These are phyloP conservation scores for Antheraea yamamai DNA, from an alignment of 2,888 invertebrate genomes.

Conservation along the genomic window DNA sequence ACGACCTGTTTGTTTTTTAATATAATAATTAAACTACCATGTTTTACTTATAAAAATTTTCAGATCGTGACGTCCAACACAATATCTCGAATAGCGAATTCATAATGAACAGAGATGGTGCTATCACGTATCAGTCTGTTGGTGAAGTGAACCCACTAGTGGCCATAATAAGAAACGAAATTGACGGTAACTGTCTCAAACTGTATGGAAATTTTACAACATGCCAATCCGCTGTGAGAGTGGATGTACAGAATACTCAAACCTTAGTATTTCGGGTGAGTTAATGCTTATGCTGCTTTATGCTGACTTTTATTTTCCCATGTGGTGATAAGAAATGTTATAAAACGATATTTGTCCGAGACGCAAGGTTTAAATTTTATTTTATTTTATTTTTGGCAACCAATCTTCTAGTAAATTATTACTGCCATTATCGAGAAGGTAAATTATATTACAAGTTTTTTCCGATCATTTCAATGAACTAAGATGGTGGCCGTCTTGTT, in stretches of 20 bases:
- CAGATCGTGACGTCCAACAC: conserved; percentile 95
- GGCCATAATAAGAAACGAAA: conserved; percentile 92
- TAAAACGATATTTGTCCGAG: too few species aligned
- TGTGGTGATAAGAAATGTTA: too few species aligned
- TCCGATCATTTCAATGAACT: too few species aligned
- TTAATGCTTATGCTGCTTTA: neutral
- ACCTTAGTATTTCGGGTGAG: conserved; percentile 80
- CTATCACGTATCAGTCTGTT: conserved; percentile 92
- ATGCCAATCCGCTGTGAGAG: conserved; percentile 89
- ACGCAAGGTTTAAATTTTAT: too few species aligned
- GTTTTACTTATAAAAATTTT: conserved; percentile 33
- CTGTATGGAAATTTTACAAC: conserved; percentile 97
- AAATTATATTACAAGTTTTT: too few species aligned
- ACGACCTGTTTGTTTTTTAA: too few species aligned
- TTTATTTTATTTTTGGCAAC: too few species aligned
- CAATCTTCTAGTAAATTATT: too few species aligned
- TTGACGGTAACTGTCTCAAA: conserved; percentile 92
- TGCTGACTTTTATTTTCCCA: too few species aligned
- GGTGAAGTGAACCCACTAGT: conserved; percentile 97
- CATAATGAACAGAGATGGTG: conserved; percentile 91
- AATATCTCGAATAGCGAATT: conserved; percentile 93
- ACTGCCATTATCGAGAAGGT: too few species aligned
- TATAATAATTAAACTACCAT: neutral
- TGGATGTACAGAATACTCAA: conserved; percentile 97
- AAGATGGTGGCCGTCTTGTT: too few species aligned